Conservation (phyloP, 92 coral and sea anemone species). For the Galaxea fascicularis region DNA sequence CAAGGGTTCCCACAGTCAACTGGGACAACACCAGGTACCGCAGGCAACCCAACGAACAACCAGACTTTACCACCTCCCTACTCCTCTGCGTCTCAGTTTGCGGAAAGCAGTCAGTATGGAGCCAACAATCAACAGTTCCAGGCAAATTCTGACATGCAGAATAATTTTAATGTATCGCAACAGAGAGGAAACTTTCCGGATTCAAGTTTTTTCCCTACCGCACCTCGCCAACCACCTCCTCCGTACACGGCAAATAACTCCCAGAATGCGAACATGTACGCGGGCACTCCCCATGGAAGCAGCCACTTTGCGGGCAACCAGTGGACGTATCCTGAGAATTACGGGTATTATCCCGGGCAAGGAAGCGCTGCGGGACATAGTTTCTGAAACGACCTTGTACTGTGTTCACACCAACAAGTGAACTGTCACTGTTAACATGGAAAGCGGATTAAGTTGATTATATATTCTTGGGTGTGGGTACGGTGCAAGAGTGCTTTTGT, state of each 20-base stretch:
- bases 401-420: background rate
- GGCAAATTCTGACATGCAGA: constrained; percentile 24
- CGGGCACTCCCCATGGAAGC: constrained; percentile 7
- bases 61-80: constrained; percentile 45
- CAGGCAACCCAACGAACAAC: constrained; percentile 3
- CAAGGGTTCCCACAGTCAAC: constrained; percentile 20
- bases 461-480: too few relatives aligned
- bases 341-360: constrained; percentile 58
- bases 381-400: background rate
- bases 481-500: too few relatives aligned
- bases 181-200: constrained; percentile 40
- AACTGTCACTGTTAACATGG: background rate
- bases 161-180: constrained; percentile 30
- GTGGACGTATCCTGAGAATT: constrained; percentile 54
- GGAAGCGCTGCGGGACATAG: constrained; percentile 48
- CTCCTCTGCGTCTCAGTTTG: constrained; percentile 22
- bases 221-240: constrained; percentile 50
- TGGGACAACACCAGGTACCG: constrained; percentile 21
- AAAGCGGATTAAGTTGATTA: background rate
- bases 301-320: constrained; percentile 29
- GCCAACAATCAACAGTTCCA: constrained; percentile 24
- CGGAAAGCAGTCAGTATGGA: constrained; percentile 24
- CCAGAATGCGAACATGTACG: constrained; percentile 21
- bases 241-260: constrained; percentile 40
- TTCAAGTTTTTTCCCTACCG: constrained; percentile 12